phyloP scores from a whole-genome alignment of 2,797 vertebrate species.

The Pipistrellus pygmaeus region DNA sequence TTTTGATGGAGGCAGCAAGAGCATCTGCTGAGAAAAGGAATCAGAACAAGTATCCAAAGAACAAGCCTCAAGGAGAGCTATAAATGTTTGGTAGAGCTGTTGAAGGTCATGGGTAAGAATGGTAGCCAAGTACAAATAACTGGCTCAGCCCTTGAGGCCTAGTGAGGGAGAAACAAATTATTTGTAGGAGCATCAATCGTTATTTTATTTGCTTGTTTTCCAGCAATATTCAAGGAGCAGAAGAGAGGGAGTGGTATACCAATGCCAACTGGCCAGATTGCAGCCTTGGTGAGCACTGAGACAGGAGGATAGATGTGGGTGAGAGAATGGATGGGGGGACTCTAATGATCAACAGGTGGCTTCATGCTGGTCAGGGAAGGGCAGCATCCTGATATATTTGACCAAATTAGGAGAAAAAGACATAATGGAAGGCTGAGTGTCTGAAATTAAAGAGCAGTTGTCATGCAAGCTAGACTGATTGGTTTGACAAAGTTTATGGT shows the following conservation, averaged over 20 bases:
- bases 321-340: not conserved
- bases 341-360: not conserved
- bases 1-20: constrained; percentile 3
- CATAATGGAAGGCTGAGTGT: not conserved
- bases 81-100: not conserved
- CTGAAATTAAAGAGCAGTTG: not conserved
- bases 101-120: not conserved
- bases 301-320: not conserved
- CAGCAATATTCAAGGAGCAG: not conserved
- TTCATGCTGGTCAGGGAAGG: not conserved
- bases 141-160: not conserved
- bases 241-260: not conserved
- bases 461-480: not conserved
- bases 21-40: not conserved
- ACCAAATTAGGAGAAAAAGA: not conserved
- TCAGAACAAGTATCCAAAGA: not conserved
- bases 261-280: not conserved
- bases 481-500: not conserved
- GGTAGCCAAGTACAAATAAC: not conserved
- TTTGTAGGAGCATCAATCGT: not conserved
- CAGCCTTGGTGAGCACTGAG: not conserved
- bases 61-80: not conserved
- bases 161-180: not conserved
- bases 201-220: not conserved
- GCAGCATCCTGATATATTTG: not conserved